A percentile compares a stretch with the other conserved stretches of the same genome.
phyloP scores from a whole-genome alignment of 2,888 invertebrate genomes.

The Himalopsyche japonica region DNA sequence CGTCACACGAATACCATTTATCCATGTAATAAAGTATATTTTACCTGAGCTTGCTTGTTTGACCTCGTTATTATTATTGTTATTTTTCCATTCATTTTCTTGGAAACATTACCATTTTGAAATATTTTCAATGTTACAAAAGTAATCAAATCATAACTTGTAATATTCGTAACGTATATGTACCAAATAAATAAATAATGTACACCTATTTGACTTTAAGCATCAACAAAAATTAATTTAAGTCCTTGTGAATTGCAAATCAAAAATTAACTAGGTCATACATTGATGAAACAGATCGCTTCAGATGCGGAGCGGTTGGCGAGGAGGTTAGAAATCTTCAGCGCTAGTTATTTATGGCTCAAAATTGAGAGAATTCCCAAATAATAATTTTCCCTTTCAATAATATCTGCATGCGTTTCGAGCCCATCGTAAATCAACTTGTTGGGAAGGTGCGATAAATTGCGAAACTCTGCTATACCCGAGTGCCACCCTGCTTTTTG shows the following conservation, averaged over 20 bases:
- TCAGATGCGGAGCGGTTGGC: background rate
- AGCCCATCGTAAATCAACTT: slow-evolving; percentile 25
- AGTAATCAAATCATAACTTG: too few species aligned
- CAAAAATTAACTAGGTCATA: background rate
- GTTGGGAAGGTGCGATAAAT: slow-evolving; percentile 22
- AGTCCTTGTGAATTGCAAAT: background rate
- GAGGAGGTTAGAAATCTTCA: background rate
- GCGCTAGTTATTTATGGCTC: background rate
- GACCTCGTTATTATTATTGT: too few species aligned
- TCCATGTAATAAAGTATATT: too few species aligned
- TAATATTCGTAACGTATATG: too few species aligned
- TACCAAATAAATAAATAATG: too few species aligned
- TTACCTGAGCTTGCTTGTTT: too few species aligned
- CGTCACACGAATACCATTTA: too few species aligned
- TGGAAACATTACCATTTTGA: too few species aligned
- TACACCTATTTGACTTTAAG: too few species aligned
- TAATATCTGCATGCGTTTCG: slow-evolving; percentile 24
- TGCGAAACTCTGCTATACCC: slow-evolving; percentile 7
- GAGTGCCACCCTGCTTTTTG: slow-evolving; percentile 15
- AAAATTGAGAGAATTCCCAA: background rate
- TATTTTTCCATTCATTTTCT: too few species aligned
- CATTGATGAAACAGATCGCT: background rate
- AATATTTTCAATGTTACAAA: too few species aligned
- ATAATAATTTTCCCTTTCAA: slow-evolving; percentile 13
- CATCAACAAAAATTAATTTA: too few species aligned